These are phyloP conservation scores for Lycaon pictus DNA, from an alignment of 2,113 vertebrate species.

Conservation along the genomic window DNA sequence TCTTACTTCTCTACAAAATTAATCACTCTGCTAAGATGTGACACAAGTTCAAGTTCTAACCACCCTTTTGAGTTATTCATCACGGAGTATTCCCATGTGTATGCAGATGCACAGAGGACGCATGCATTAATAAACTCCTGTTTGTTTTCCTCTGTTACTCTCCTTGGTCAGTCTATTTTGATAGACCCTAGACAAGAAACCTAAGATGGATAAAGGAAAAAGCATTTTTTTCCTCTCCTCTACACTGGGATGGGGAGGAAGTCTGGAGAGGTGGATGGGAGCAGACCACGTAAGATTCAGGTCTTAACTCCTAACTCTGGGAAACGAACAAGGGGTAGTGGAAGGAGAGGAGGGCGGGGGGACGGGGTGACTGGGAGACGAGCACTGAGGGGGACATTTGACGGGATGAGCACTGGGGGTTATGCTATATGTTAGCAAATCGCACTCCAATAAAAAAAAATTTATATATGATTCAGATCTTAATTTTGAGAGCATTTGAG, in stretches of 20 bases:
- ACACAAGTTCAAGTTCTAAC: neutral
- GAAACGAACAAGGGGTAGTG: no score
- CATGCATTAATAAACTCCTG: neutral
- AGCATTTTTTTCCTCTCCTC: neutral
- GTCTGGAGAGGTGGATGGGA: neutral
- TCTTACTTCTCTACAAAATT: neutral
- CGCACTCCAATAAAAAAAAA: no score
- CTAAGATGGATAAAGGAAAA: neutral
- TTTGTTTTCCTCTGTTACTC: neutral
- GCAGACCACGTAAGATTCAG: neutral
- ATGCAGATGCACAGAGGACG: accelerated
- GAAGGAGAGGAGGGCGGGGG: no score
- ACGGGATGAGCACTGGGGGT: no score
- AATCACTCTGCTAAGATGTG: neutral
- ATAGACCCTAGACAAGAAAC: neutral
- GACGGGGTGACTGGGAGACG: no score
- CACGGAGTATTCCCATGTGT: neutral
- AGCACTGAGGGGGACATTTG: no score
- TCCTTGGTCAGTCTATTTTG: neutral
- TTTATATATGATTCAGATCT: no score
- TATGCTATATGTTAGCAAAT: no score
- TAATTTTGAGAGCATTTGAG: neutral
- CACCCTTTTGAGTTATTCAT: neutral
- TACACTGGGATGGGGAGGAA: neutral
- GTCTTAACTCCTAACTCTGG: neutral